Conservation (phyloP, 1,140 invertebrate genomes). For the Mya arenaria region DNA sequence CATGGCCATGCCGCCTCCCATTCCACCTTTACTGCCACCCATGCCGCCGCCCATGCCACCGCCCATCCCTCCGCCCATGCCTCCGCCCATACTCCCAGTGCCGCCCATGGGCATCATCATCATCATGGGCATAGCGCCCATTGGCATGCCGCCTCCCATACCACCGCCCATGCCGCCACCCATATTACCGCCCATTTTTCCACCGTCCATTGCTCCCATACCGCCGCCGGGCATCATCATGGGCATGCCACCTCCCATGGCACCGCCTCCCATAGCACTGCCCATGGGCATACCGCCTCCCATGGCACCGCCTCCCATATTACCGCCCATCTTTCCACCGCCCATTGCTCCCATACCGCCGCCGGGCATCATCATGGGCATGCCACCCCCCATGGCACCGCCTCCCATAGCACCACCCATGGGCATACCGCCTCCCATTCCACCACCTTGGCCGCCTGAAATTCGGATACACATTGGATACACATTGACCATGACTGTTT, state of each 20-base stretch:
- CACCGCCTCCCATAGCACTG: neutral
- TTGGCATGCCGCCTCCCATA: neutral
- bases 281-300: constrained; percentile 2
- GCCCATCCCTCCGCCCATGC: neutral
- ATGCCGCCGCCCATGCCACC: neutral
- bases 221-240: neutral
- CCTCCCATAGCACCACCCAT: no score
- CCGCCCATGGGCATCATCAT: neutral
- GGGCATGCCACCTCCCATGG: constrained; percentile 25
- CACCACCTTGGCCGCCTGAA: no score
- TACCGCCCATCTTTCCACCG: neutral
- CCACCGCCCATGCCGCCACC: neutral
- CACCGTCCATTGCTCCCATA: neutral
- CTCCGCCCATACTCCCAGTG: neutral
- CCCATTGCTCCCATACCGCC: no score
- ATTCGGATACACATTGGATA: no score
- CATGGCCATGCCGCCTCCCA: neutral
- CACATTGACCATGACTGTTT: no score
- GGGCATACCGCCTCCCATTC: no score
- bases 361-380: no score
- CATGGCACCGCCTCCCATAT: no score
- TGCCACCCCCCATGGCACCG: no score
- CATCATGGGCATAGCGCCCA: neutral
- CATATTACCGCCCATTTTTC: neutral
- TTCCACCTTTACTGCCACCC: neutral